These are phyloP conservation scores for Eubasilissa regina DNA, from an alignment of 1,140 invertebrate species.

Conservation along the genomic window DNA sequence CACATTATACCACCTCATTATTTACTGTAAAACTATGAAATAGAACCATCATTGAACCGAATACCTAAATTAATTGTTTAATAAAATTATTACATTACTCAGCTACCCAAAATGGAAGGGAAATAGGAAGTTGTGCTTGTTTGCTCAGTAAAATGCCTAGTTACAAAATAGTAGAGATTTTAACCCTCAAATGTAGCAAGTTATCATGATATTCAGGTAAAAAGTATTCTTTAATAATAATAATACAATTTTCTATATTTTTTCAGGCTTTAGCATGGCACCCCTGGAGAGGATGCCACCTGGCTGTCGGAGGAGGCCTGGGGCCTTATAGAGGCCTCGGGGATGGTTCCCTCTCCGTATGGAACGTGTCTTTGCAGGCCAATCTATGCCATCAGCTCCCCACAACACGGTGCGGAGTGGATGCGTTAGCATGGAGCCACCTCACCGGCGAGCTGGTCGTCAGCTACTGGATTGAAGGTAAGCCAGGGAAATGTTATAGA, in stretches of 20 bases:
- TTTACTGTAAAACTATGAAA: too few species aligned
- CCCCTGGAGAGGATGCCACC: conserved; percentile 51
- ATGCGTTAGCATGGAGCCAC: conserved; percentile 47
- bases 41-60: too few species aligned
- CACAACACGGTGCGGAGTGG: conserved; percentile 43
- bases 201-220: too few species aligned
- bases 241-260: background rate
- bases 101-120: too few species aligned
- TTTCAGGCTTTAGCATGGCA: conserved; percentile 55
- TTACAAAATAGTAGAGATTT: too few species aligned
- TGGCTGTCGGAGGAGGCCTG: conserved; percentile 47
- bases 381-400: conserved; percentile 50
- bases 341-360: conserved; percentile 53
- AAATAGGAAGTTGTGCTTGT: too few species aligned
- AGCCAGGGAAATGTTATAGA: background rate
- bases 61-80: too few species aligned
- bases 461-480: conserved; percentile 57
- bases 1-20: too few species aligned
- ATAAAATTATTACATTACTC: too few species aligned
- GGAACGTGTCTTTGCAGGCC: conserved; percentile 48
- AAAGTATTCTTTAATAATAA: too few species aligned
- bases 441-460: conserved; percentile 54
- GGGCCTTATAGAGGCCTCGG: conserved; percentile 44
- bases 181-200: too few species aligned
- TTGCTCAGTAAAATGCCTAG: too few species aligned